These are phyloP conservation scores for Serranus cabrilla DNA, from an alignment of 2,797 vertebrate species.

Conservation along the genomic window DNA sequence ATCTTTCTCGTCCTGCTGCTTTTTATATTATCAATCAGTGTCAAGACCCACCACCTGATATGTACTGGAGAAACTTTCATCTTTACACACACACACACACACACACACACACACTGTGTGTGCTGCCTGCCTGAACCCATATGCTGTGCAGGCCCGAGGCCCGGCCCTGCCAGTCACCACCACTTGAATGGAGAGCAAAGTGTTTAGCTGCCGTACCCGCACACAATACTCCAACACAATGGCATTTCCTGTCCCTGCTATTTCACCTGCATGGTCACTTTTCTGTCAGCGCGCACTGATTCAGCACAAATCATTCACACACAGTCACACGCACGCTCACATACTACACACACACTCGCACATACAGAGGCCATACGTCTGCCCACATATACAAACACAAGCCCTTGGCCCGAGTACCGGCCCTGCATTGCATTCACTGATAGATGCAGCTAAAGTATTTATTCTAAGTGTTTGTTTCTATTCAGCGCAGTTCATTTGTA, in stretches of 20 bases:
- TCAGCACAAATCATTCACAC: slow-evolving; percentile 75
- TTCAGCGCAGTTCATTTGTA: slow-evolving; percentile 86
- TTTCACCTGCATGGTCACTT: slow-evolving; percentile 80
- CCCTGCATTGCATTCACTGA: slow-evolving; percentile 51
- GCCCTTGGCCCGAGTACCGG: slow-evolving; percentile 35
- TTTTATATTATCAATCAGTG: too few relatives aligned
- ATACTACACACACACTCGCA: slow-evolving; percentile 32
- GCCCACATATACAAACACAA: slow-evolving; percentile 29
- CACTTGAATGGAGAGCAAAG: slow-evolving; percentile 65
- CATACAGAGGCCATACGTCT: slow-evolving; percentile 40
- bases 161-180: slow-evolving; percentile 61
- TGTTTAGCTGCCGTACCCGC: slow-evolving; percentile 56
- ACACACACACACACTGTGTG: slow-evolving; percentile 31
- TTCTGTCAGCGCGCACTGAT: slow-evolving; percentile 68
- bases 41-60: too few relatives aligned
- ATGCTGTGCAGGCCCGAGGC: slow-evolving; percentile 65
- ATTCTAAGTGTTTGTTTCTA: slow-evolving; percentile 81
- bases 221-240: slow-evolving; percentile 71
- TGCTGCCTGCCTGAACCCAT: slow-evolving; percentile 56
- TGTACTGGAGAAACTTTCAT: background rate
- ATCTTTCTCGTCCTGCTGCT: too few relatives aligned
- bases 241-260: slow-evolving; percentile 74
- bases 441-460: slow-evolving; percentile 78
- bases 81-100: slow-evolving; percentile 31
- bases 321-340: slow-evolving; percentile 23